Evolutionary conservation across 2,888 invertebrate species (phyloP).

Genomic region (Gandaritis pyraliata): DNA sequence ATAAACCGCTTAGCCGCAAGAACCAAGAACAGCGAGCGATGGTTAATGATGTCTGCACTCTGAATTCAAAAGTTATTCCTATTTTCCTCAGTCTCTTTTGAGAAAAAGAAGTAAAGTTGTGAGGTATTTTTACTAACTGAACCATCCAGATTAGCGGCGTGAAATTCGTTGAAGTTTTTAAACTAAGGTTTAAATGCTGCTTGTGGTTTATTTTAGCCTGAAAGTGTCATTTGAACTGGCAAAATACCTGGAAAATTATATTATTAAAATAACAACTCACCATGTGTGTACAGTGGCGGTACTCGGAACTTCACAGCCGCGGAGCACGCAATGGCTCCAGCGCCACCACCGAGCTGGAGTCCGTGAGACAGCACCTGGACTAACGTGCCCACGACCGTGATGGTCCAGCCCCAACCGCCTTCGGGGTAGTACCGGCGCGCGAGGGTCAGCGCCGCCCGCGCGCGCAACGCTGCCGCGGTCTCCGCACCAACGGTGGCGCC

Average conservation of each 20-base stretch:
- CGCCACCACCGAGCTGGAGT: conserved; percentile 88
- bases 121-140: not conserved
- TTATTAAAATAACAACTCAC: conserved; percentile 74
- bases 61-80: conserved; percentile 16
- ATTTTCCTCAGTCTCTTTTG: not conserved
- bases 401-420: conserved; percentile 94
- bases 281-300: conserved; percentile 86
- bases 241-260: no score
- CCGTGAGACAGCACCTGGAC: conserved; percentile 91
- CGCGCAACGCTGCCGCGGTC: conserved; percentile 79
- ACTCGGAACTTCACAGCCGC: conserved; percentile 86
- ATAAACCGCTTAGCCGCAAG: conserved; percentile 16
- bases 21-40: conserved; percentile 17
- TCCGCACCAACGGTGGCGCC: conserved; percentile 76
- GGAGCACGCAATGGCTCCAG: conserved; percentile 86
- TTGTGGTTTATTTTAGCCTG: not conserved
- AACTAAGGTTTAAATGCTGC: no score
- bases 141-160: not conserved
- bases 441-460: conserved; percentile 86
- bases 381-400: conserved; percentile 88
- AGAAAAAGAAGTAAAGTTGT: not conserved
- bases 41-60: conserved; percentile 15
- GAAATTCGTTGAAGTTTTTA: not conserved
- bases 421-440: conserved; percentile 93
- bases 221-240: not conserved